Percentiles rank a stretch among this genome's conserved stretches.
Conservation (phyloP, 2,797 vertebrate genomes). For the Bradypodion pumilum region DNA sequence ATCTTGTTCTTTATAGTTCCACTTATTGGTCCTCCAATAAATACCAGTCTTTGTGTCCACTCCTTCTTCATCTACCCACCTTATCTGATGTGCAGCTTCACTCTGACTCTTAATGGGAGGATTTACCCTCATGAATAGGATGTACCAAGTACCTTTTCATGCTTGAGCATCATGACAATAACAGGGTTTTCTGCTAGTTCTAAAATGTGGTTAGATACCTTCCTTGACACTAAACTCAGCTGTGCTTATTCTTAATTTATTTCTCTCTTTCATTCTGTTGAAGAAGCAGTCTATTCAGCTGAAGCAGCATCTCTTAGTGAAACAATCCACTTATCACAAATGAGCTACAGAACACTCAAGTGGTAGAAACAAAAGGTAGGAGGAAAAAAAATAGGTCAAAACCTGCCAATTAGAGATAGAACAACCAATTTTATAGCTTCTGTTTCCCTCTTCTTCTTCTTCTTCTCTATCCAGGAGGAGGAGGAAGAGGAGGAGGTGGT, state of each 20-base stretch:
- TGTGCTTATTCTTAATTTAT: not conserved
- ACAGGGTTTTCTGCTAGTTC: no score
- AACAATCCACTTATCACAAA: not conserved
- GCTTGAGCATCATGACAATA: not conserved
- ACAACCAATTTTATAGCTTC: conserved; percentile 51
- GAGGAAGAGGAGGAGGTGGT: no score
- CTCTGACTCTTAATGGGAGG: not conserved
- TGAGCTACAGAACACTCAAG: conserved; percentile 30
- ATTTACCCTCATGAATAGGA: not conserved
- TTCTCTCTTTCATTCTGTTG: not conserved
- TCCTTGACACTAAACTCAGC: not conserved
- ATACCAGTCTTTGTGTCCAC: not conserved
- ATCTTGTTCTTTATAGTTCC: no score
- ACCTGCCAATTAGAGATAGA: conserved; percentile 53
- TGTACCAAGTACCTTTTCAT: no score
- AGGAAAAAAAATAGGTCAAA: conserved; percentile 54
- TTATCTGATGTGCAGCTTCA: not conserved
- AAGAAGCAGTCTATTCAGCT: not conserved
- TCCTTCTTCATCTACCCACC: not conserved
- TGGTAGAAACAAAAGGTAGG: conserved; percentile 57
- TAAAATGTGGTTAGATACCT: not conserved
- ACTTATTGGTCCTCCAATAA: not conserved
- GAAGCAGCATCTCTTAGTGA: not conserved
- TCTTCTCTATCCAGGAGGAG: no score
- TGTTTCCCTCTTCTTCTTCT: not conserved